Evolutionary conservation across 1,140 invertebrate species (phyloP).

Genomic region (Aphelenchoides besseyi): DNA sequence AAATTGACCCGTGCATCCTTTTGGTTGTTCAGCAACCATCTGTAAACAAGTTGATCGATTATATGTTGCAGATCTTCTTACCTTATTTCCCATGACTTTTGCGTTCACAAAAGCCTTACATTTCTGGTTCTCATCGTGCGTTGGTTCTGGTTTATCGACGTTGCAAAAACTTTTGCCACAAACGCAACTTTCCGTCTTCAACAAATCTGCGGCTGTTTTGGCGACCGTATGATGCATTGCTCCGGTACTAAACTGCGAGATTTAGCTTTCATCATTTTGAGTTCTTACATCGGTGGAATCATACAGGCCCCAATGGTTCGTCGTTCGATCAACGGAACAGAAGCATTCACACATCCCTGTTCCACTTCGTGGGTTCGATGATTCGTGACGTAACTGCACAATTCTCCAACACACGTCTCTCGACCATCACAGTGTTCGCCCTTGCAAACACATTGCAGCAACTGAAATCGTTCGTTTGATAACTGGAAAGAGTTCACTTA

Average conservation of each 20-base stretch:
- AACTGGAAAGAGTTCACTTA: slow-evolving; percentile 14
- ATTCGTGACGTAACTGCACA: slow-evolving; percentile 58
- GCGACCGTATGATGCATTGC: slow-evolving; percentile 61
- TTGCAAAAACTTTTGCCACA: slow-evolving; percentile 57
- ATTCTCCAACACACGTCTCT: slow-evolving; percentile 51
- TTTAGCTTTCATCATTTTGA: background rate
- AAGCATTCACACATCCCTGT: slow-evolving; percentile 61
- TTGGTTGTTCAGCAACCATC: slow-evolving; percentile 31
- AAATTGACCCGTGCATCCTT: slow-evolving; percentile 54
- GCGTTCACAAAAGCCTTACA: slow-evolving; percentile 51
- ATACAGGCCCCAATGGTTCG: slow-evolving; percentile 58
- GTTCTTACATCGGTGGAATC: slow-evolving; percentile 56
- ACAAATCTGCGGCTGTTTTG: slow-evolving; percentile 51
- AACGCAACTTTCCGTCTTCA: slow-evolving; percentile 56
- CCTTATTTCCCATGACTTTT: slow-evolving; percentile 50
- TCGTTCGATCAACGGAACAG: slow-evolving; percentile 57
- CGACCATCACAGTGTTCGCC: slow-evolving; percentile 49
- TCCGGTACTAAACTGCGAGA: slow-evolving; percentile 36
- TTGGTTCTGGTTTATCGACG: slow-evolving; percentile 48
- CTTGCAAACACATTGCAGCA: slow-evolving; percentile 53
- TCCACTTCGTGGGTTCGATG: slow-evolving; percentile 49
- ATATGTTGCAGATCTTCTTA: slow-evolving; percentile 8
- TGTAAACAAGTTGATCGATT: background rate
- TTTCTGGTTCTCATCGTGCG: slow-evolving; percentile 45
- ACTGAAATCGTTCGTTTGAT: slow-evolving; percentile 27